A percentile compares a stretch with the other conserved stretches of the same genome.
Conservation (phyloP, 2,113 vertebrate genomes). For the Sylvia atricapilla region DNA sequence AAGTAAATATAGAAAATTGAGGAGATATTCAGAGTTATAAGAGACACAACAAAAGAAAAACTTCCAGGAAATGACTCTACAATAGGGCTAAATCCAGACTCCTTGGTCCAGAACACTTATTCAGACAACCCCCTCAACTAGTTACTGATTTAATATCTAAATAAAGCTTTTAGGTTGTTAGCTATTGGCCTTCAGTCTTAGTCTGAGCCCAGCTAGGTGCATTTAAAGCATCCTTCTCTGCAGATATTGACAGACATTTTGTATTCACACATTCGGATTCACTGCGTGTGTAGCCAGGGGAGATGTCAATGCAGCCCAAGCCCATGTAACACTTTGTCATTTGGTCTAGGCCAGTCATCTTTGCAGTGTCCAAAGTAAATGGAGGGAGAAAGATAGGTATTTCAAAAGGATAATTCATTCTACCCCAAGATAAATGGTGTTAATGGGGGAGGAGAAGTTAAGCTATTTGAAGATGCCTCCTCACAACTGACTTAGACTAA, state of each 20-base stretch:
- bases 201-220: not conserved
- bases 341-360: not conserved
- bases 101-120: not conserved
- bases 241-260: not conserved
- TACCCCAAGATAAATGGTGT: not conserved
- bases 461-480: not conserved
- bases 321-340: not conserved
- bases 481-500: not conserved
- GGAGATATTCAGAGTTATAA: constrained; percentile 7
- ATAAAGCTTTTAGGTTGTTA: not conserved
- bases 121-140: not conserved
- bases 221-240: not conserved
- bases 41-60: constrained; percentile 44
- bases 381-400: not conserved
- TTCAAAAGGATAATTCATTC: not conserved
- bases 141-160: not conserved
- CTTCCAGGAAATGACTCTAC: constrained; percentile 39
- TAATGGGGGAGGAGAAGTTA: not conserved
- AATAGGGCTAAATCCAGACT: not conserved
- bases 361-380: not conserved
- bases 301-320: not conserved
- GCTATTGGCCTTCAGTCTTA: not conserved
- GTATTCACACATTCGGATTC: not conserved
- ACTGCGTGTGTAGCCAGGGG: not conserved
- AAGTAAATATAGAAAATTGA: constrained; percentile 50